Base-by-base conservation (phyloP, 2,888 invertebrate genomes). In the Polydrusus pterygomalis region DNA sequence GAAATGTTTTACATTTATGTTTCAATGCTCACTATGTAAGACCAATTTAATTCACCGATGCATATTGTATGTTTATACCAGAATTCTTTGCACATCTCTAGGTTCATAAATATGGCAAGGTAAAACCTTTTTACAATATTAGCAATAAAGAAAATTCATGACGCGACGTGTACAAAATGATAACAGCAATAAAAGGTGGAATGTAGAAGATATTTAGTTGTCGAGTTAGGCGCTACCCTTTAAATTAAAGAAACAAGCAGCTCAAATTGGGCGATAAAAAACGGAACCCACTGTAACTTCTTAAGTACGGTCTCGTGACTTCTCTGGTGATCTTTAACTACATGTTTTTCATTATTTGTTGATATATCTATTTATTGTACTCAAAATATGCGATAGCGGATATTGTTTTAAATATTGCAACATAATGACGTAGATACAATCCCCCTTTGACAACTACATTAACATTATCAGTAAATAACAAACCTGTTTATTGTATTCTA, bases 331-430 rank as follows among this genome's bases (percentile, higher is more conserved):
- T 30, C 54, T 30, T 13, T 10, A 10, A 9, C 8, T n/a, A 25
- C 11, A 20, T 51, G 20, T 51, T 51, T 51, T 51, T 54, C 20
- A n/a, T n/a, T 9, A 30, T 54, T 47, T 54, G 54, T 54, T 54
- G 5, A n/a, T 7, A n/a, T 30, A 54, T 54, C 25, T 30, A 54
- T 30, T 47, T 54, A n/a, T 54, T 30, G 20, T 54, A 25, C 0
- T 13, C 25, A 54, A 54, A 54, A 54, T 30, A 17, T 54, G 13
- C 7, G 25, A 54, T 30, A 54, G 7, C 18, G 51, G 51, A 20
- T 51, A 51, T 51, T 51, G 51, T 54, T 54, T 11, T 54, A 18
- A 51, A 54, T 30, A 25, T 54, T 54, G 54, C 25, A 54, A 54
- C 54, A 13, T n/a, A 3, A 20, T 54, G 54, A 54, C 54, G 54